Evolutionary conservation across 2,888 invertebrate genomes (phyloP), one percentile per base, ranked within the genome.

Genomic region (Anorthoa munda): DNA sequence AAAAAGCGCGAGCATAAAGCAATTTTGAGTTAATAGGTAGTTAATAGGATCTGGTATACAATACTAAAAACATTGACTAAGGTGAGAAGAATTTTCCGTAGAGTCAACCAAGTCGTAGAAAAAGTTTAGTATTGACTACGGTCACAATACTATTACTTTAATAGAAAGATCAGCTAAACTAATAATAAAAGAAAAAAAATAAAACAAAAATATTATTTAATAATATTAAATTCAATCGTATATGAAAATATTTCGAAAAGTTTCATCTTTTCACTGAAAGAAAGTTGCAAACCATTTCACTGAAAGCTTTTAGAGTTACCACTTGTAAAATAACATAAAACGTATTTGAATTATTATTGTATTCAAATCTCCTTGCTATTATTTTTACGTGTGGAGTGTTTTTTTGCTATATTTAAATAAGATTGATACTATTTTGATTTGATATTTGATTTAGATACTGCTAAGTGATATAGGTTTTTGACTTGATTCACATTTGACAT

Each of bases 261-360:
- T 79, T 79, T 64, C 26, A 39, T 63, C 50, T 78, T 72, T 72
- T 76, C 12, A 69, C 26, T 50, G 53, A 45, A 77, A 58, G 55
- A 80, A 80, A 74, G 65, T 80, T 67, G 64, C 45, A 77, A 72
- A 51, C 60, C 51, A 71, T 77, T 84, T 46, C 15, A 59, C 59
- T 65, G 63, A 85, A 84, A 84, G 75, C 75, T 82, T 82, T 78
- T 64, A 67, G 66, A 77, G 74, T 66, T 76, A 75, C 74, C 66
- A 69, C 71, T 75, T 66, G 65, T 75, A 48, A 64, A 72, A 70
- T 77, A 82, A 72, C 64, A 72, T 56, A 59, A 79, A 75, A 71
- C 58, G 58, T 82, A 60, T 67, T 69, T 39, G 65, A 81, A 73
- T 81, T 64, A 64, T 75, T 55, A 64, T 75, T 69, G 26, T 81